Evolutionary conservation across 2,888 invertebrate species (phyloP).

Genomic region (Cheilosia pagana): DNA sequence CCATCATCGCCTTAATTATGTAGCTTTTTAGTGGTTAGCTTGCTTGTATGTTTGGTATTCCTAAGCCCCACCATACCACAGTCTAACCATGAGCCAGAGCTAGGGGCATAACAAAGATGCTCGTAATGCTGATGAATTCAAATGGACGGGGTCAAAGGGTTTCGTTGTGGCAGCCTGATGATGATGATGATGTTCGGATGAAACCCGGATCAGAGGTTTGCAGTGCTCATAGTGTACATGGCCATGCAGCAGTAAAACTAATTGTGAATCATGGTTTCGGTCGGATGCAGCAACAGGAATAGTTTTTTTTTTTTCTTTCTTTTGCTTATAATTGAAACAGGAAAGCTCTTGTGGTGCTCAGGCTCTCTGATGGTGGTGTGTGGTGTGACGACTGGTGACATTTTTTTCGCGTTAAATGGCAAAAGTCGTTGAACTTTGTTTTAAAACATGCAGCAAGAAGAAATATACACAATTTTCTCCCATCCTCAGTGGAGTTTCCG

Average conservation of each 20-base stretch:
- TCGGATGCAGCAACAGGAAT: conserved; percentile 47
- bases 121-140: conserved; percentile 41
- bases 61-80: background rate
- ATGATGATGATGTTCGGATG: conserved; percentile 43
- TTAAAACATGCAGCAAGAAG: background rate
- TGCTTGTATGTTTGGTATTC: conserved; percentile 30
- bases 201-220: conserved; percentile 57
- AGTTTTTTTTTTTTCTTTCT: background rate
- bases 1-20: conserved; percentile 54
- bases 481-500: background rate
- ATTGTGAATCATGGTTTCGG: conserved; percentile 48
- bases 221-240: conserved; percentile 41
- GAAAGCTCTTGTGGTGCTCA: conserved; percentile 16
- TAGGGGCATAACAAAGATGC: conserved; percentile 34
- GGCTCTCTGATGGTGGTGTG: no score
- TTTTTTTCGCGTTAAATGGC: conserved; percentile 10
- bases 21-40: conserved; percentile 28
- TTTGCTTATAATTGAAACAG: conserved; percentile 33
- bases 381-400: conserved; percentile 29
- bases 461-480: background rate
- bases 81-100: conserved; percentile 4
- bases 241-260: conserved; percentile 23
- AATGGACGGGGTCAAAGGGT: conserved; percentile 50
- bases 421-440: conserved; percentile 59
- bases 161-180: conserved; percentile 15